A percentile compares a stretch with the other conserved stretches of the same genome.
Evolutionary conservation across 1,140 invertebrate species (phyloP).

Genomic region (Cydia strobilella): DNA sequence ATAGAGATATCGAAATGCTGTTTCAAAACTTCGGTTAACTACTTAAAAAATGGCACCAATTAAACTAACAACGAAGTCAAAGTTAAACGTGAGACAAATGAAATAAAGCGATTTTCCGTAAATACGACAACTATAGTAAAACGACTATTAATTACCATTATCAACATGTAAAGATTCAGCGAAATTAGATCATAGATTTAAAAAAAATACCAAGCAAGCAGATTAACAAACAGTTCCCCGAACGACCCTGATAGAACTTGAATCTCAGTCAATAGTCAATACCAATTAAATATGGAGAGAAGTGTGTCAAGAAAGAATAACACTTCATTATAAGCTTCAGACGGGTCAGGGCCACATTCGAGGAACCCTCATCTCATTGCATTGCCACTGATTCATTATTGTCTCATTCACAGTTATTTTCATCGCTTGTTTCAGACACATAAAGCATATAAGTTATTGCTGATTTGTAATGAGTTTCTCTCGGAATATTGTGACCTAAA

Average conservation of each 20-base stretch:
- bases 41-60: no score
- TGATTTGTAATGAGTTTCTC: not conserved
- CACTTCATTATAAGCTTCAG: slow-evolving; percentile 31
- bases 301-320: not conserved
- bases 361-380: slow-evolving; percentile 40
- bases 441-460: not conserved
- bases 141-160: no score
- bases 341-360: slow-evolving; percentile 27
- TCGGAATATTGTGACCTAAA: slow-evolving; percentile 5
- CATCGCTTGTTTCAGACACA: not conserved
- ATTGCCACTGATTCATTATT: slow-evolving; percentile 42
- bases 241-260: not conserved
- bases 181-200: no score
- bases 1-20: no score
- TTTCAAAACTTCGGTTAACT: no score
- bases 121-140: no score
- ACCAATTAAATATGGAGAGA: slow-evolving; percentile 1
- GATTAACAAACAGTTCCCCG: no score
- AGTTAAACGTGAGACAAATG: no score
- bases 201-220: no score
- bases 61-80: no score
- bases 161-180: no score
- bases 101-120: no score
- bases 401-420: slow-evolving; percentile 33
- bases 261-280: not conserved